phyloP scores from a whole-genome alignment of 2,888 invertebrate species.

The Prosopocoilus inquinatus region DNA sequence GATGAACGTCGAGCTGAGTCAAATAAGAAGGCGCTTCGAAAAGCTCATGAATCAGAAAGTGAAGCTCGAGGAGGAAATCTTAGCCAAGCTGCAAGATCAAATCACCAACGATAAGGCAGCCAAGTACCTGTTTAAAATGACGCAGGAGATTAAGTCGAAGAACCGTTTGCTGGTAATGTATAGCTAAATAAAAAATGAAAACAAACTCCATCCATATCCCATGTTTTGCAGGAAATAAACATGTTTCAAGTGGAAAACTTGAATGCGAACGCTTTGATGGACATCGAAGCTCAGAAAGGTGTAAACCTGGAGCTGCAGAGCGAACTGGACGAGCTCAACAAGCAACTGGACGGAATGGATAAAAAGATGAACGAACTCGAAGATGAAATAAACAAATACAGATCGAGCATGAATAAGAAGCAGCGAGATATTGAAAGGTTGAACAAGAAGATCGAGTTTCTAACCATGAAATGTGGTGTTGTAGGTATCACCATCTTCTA shows the following conservation, averaged over 20 bases:
- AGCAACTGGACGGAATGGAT: conserved; percentile 47
- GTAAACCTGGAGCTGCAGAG: conserved; percentile 37
- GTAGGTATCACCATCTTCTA: conserved; percentile 39
- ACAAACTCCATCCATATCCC: no score
- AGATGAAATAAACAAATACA: conserved; percentile 51
- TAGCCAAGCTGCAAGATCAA: conserved; percentile 65
- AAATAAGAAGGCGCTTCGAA: conserved; percentile 50
- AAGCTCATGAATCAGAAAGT: conserved; percentile 56
- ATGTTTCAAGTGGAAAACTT: conserved; percentile 58
- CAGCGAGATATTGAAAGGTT: conserved; percentile 54
- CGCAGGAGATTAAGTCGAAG: conserved; percentile 50
- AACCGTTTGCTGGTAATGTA: conserved; percentile 48
- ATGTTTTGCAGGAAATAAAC: conserved; percentile 50
- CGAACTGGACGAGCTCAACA: conserved; percentile 45
- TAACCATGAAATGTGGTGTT: conserved; percentile 50
- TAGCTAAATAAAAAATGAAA: no score
- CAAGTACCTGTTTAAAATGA: conserved; percentile 51
- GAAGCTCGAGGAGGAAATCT: conserved; percentile 63
- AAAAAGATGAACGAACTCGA: conserved; percentile 49
- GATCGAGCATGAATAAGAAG: conserved; percentile 52
- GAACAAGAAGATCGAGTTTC: conserved; percentile 55
- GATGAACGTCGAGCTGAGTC: not conserved
- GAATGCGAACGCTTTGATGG: conserved; percentile 57
- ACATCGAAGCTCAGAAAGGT: conserved; percentile 56
- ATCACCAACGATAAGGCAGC: conserved; percentile 68